Base-by-base conservation (phyloP, 2,113 vertebrate genomes). In the Triplophysa tibetana region DNA sequence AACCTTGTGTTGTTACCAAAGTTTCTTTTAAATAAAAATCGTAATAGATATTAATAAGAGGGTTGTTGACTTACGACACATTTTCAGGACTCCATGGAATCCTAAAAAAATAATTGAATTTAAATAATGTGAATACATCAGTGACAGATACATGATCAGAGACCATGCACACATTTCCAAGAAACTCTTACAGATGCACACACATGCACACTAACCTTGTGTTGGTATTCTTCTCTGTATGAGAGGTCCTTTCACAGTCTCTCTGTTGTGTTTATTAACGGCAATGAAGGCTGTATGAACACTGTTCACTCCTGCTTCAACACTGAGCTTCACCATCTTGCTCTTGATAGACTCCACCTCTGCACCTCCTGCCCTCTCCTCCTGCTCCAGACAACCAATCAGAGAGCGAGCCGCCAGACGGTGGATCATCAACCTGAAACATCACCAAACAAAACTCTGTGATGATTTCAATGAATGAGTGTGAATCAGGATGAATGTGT, bases 261-360 rank as follows among this genome's bases (percentile, higher is more conserved):
- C 14, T 48, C 58, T n/a, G 43, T 24, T 72, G 58, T 62, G 58
- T 69, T 63, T 61, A 50, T 79, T 61, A 3, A 79, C 3, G 11
- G 91, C 93, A 13, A 94, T 80, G 52, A 94, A 95, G n/a, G 93
- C 88, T 3, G 94, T 96, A 81, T 91, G 91, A 16, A 90, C 87
- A 66, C 93, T 94, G 85, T 92, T 90, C 61, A 95, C 89, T 83
- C 93, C 92, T 62, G 92, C 91, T 60, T 93, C 92, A 54, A 93
- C 26, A 45, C 94, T 95, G 63, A 93, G 76, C 38, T 93, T 85
- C 83, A 94, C 56, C 1, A 94, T 86, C 21, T 85, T 90, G 50
- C 86, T 75, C 84, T 84, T 93, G 61, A 83, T 3, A 10, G 14
- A 52, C 17, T 69, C 78, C 6, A 84, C 61, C 0, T 79, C 21